Percentiles rank a stretch among this genome's conserved stretches.
These are phyloP conservation scores for Ceyx cyanopectus DNA, from an alignment of 2,113 vertebrate species.

Conservation along the genomic window DNA sequence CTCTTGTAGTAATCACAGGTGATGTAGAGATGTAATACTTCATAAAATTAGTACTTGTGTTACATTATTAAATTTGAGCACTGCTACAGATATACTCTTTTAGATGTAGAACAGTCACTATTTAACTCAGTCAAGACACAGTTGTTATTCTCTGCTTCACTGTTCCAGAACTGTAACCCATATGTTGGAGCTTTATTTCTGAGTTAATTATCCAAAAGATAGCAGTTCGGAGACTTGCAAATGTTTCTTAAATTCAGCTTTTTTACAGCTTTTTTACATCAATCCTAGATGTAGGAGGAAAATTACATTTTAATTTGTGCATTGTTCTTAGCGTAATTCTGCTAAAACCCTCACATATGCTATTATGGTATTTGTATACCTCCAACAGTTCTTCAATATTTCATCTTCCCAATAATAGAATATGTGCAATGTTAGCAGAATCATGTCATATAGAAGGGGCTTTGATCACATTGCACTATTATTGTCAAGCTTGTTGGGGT, in stretches of 20 bases:
- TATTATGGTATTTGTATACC: background rate
- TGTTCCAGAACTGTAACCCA: conserved; percentile 40
- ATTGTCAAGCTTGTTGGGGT: background rate
- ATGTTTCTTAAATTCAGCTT: conserved; percentile 26
- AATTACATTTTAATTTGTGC: background rate
- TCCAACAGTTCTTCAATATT: conserved; percentile 12
- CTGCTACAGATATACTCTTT: conserved; percentile 23
- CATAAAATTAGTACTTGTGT: conserved; percentile 19
- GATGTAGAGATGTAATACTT: conserved; percentile 9
- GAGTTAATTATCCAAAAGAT: conserved; percentile 1
- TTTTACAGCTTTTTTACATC: background rate
- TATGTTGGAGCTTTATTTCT: conserved; percentile 16
- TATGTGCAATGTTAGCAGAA: background rate
- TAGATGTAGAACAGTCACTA: conserved; percentile 42
- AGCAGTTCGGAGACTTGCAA: background rate
- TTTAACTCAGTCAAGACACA: conserved; percentile 42
- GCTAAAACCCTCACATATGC: background rate
- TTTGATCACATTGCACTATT: conserved; percentile 27
- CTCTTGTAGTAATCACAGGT: background rate
- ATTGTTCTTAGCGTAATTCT: conserved; percentile 17
- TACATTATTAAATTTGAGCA: conserved; percentile 18
- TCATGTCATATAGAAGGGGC: background rate
- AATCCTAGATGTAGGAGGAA: background rate
- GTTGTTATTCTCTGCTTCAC: conserved; percentile 34
- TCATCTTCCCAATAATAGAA: conserved; percentile 22